These are phyloP conservation scores for Phrynocephalus vlangalii DNA, from an alignment of 2,797 vertebrate genomes.

Conservation along the genomic window DNA sequence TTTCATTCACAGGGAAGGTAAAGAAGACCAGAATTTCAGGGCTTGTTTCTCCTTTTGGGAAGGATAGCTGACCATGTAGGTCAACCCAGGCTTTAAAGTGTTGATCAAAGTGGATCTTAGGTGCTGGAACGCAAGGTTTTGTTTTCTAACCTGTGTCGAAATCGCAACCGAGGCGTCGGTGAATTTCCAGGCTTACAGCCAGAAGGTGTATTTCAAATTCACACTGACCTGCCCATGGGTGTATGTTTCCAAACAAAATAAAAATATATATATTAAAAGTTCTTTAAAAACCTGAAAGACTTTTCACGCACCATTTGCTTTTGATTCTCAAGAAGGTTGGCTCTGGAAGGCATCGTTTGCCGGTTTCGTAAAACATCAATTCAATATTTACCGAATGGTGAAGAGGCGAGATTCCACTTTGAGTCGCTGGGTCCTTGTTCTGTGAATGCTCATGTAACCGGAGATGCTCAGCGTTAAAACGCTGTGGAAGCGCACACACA, in stretches of 20 bases:
- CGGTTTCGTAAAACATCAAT: conserved; percentile 61
- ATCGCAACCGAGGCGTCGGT: neutral
- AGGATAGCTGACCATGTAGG: neutral
- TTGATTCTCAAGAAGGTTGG: conserved; percentile 16
- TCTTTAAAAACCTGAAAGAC: no score
- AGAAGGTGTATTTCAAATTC: conserved; percentile 4
- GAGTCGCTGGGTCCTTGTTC: conserved; percentile 64
- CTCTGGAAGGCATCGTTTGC: conserved; percentile 38
- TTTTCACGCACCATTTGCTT: neutral
- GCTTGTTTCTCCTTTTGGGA: neutral
- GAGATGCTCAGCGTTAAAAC: conserved; percentile 63
- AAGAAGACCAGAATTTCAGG: neutral
- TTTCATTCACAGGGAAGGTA: neutral
- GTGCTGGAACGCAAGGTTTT: neutral
- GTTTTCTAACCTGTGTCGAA: neutral
- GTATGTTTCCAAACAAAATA: neutral
- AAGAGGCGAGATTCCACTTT: conserved; percentile 52
- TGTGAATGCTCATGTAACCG: conserved; percentile 61
- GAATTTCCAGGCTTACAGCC: neutral
- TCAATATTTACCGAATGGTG: conserved; percentile 67
- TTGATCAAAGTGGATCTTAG: neutral
- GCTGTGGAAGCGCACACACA: conserved; percentile 60
- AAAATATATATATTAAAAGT: no score
- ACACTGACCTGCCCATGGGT: neutral
- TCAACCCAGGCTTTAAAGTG: neutral